A percentile compares a stretch with the other conserved stretches of the same genome.
Evolutionary conservation across 2,797 vertebrate genomes (phyloP).

Genomic region (Danio choprae): DNA sequence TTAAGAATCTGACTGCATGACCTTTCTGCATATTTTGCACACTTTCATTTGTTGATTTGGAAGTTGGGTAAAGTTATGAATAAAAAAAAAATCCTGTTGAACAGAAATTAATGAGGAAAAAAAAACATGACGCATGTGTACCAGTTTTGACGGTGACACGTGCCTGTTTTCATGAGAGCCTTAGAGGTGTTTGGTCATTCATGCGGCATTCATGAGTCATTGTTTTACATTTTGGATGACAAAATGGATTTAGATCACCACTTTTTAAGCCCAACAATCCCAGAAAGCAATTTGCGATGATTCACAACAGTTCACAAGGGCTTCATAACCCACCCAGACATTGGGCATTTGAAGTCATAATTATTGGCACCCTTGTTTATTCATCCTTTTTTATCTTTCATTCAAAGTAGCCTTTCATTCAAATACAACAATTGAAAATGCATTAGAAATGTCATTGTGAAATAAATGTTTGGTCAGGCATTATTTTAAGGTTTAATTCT

Average conservation of each 20-base stretch:
- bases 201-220: conserved; percentile 29
- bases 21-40: conserved; percentile 31
- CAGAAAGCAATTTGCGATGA: conserved; percentile 47
- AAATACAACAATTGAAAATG: no score
- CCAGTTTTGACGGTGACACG: background rate
- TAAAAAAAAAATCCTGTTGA: background rate
- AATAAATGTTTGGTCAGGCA: no score
- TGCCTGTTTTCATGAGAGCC: background rate
- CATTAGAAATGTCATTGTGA: no score
- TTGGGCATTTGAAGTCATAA: background rate
- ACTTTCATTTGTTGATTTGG: background rate
- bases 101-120: background rate
- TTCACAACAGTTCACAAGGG: conserved; percentile 35
- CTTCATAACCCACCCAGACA: conserved; percentile 13
- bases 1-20: conserved; percentile 28
- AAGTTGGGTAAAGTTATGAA: background rate
- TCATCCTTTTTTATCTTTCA: no score
- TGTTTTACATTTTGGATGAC: conserved; percentile 46
- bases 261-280: conserved; percentile 1
- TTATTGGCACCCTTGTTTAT: no score
- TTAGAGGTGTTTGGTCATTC: background rate
- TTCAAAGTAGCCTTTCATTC: no score
- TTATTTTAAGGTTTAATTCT: no score
- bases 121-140: background rate
- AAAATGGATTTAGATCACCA: conserved; percentile 35